Percentiles rank a stretch among this genome's conserved stretches.
Evolutionary conservation across 2,888 invertebrate genomes (phyloP).

Genomic region (Beris morrisii): DNA sequence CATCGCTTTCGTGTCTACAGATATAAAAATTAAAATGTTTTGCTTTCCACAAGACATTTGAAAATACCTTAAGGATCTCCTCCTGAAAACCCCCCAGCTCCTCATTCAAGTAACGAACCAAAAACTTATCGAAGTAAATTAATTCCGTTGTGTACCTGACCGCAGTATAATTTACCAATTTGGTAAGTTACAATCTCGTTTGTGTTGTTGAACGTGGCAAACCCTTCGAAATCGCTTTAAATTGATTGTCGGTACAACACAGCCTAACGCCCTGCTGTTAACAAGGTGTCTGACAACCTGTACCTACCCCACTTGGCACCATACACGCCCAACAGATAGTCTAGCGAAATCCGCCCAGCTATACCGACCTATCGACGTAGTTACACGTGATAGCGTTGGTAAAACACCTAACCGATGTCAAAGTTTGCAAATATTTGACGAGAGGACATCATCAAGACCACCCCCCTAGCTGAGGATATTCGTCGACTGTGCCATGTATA

Average conservation of each 20-base stretch:
- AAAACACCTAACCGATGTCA: slow-evolving; percentile 27
- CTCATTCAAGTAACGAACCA: too few species aligned
- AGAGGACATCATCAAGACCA: slow-evolving; percentile 3
- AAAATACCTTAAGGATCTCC: too few species aligned
- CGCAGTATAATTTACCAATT: slow-evolving; percentile 31
- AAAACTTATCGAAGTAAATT: slow-evolving; percentile 9
- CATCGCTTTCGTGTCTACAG: too few species aligned
- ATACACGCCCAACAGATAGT: not conserved
- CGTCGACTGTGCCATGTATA: too few species aligned
- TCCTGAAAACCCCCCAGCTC: too few species aligned
- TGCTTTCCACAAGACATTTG: too few species aligned
- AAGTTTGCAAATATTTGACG: slow-evolving; percentile 31
- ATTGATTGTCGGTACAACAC: slow-evolving; percentile 33
- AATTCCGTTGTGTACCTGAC: slow-evolving; percentile 31
- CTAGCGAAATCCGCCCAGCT: not conserved
- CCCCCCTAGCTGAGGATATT: too few species aligned
- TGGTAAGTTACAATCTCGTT: slow-evolving; percentile 30
- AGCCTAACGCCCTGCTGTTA: slow-evolving; percentile 29
- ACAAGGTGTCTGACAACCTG: slow-evolving; percentile 31
- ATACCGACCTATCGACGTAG: not conserved
- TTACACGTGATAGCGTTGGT: slow-evolving; percentile 21
- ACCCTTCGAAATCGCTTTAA: slow-evolving; percentile 34
- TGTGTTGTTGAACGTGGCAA: slow-evolving; percentile 31
- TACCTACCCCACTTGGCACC: not conserved
- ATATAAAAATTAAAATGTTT: too few species aligned